Base-by-base conservation (phyloP, 1,140 invertebrate species). In the Drepana arcuata region DNA sequence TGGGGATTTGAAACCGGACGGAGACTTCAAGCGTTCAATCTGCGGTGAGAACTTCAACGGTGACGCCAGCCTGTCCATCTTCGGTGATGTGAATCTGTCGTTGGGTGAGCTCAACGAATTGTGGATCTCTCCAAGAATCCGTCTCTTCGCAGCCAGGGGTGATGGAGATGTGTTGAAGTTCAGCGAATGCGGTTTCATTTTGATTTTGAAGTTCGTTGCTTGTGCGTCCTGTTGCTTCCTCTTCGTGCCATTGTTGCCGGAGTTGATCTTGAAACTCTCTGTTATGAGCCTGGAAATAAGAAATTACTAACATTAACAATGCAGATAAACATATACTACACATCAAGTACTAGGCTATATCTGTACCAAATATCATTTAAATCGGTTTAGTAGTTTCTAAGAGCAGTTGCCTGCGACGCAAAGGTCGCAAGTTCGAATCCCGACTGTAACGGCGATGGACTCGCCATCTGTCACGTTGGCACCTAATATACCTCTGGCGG, bases 201-300 rank as follows among this genome's bases (percentile, higher is more conserved):
- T 77, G 16, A 53, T 25, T 52, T 71, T 81, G 48, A 54, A 81
- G 45, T 77, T 79, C 16, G 46, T 34, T 15, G 65, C 34, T 7
- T 50, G 6, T 0, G 77, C 61, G 7, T 75, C 72, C 10, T 74
- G 69, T 7, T 67, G 67, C 36, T 78, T 74, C 2, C 77, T 25
- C 34, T 81, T 81, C 1, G 64, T 73, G 4, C 51, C 65, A 34
- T 60, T 77, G 54, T 70, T 79, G 9, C 74, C 77, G 1, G 74
- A 79, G 49, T 79, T 77, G 11, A 81, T 81, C 34, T 56, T 69
- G 63, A 81, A 81, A 41, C 49, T 78, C n/a, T 79, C 72, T 1
- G 73, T 78, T 31, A 81, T 78, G 29, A 81, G 59, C 14, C 77
- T 81, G 73, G 1, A 77, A 75, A n/a, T n/a, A n/a, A n/a, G n/a